These are phyloP conservation scores for Chloroceryle amazona DNA, from an alignment of 2,797 vertebrate species.

Conservation along the genomic window DNA sequence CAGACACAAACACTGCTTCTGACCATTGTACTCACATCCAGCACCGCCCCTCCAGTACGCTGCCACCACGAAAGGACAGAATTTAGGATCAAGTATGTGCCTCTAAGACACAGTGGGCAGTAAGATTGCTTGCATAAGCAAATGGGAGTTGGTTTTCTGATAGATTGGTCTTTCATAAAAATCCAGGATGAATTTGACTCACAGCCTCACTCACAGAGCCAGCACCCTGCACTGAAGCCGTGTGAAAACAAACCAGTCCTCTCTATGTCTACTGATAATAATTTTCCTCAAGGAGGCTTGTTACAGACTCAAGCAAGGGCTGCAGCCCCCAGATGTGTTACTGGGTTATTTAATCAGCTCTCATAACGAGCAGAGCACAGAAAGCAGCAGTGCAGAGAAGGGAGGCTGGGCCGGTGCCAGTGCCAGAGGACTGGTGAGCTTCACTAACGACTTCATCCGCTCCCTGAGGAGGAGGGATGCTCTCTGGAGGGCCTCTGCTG, in stretches of 20 bases:
- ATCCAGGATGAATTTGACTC: neutral
- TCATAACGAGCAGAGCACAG: neutral
- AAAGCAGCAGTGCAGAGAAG: neutral
- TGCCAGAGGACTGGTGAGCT: neutral
- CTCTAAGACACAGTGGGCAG: neutral
- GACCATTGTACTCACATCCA: neutral
- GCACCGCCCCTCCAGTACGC: rapidly evolving
- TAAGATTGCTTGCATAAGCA: neutral
- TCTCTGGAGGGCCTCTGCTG: neutral
- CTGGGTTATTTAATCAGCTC: neutral
- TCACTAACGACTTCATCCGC: neutral
- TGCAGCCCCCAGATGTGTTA: neutral
- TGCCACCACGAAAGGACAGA: neutral
- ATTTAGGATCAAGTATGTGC: neutral
- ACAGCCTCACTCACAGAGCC: neutral
- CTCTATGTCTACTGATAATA: neutral
- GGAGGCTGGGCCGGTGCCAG: neutral
- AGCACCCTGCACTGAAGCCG: neutral
- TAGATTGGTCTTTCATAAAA: neutral
- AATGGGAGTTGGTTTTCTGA: neutral
- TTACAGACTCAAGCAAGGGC: neutral
- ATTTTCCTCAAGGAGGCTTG: neutral
- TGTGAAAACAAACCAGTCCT: constrained; percentile 1
- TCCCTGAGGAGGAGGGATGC: neutral
- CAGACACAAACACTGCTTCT: neutral